Percentiles rank a stretch among this genome's conserved stretches.
Conservation (phyloP, 1,140 invertebrate genomes). For the Oedothorax gibbosus region DNA sequence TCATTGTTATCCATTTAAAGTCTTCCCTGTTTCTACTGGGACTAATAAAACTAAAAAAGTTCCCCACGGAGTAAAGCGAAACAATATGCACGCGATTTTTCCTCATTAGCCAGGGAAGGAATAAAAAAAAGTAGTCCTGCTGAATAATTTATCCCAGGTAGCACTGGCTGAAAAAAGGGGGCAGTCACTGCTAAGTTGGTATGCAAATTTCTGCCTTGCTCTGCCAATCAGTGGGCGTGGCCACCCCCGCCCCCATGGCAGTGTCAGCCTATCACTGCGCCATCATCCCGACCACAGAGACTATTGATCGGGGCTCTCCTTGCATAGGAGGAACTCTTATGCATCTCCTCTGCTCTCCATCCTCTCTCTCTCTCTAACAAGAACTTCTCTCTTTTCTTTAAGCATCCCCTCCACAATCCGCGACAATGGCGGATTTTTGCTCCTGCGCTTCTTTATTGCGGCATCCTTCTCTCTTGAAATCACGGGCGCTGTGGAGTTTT, state of each 20-base stretch:
- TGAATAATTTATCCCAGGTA: conserved; percentile 60
- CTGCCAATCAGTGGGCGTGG: conserved; percentile 57
- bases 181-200: conserved; percentile 58
- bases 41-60: conserved; percentile 57
- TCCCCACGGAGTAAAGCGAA: conserved; percentile 1
- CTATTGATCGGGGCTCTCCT: conserved; percentile 56
- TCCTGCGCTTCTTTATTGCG: conserved; percentile 55
- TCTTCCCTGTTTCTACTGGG: conserved; percentile 43
- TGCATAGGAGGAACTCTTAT: conserved; percentile 59
- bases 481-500: conserved; percentile 7
- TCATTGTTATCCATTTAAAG: conserved; percentile 59
- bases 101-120: conserved; percentile 39
- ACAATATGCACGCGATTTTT: conserved; percentile 60
- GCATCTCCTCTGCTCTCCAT: conserved; percentile 50
- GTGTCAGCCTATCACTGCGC: conserved; percentile 58
- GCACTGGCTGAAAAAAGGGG: conserved; percentile 49
- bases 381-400: conserved; percentile 58
- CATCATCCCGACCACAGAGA: conserved; percentile 57
- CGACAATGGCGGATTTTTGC: conserved; percentile 59
- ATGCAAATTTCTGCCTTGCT: conserved; percentile 57
- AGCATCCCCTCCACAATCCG: conserved; percentile 59
- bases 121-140: neutral
- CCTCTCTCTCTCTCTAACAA: conserved; percentile 49
- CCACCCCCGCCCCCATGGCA: conserved; percentile 42
- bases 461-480: conserved; percentile 27